Conservation (phyloP, 1,140 invertebrate genomes). For the Neotoxoptera formosana region DNA sequence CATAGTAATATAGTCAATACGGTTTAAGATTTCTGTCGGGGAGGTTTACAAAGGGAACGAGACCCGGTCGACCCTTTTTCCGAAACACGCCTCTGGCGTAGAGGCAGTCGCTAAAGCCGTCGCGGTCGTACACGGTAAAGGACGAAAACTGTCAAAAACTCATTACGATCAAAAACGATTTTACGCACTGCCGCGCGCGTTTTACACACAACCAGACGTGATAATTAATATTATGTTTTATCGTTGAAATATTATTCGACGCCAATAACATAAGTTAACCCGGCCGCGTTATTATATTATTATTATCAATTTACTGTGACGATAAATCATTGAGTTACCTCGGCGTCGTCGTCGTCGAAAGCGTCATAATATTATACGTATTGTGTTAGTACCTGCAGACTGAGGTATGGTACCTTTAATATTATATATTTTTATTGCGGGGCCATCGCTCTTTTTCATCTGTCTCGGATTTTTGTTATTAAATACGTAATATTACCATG, state of each 20-base stretch:
- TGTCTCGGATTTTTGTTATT: no score
- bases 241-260: not conserved
- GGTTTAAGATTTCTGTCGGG: not conserved
- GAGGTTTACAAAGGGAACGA: not conserved
- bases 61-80: not conserved
- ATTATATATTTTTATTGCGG: not conserved
- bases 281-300: not conserved
- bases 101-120: no score
- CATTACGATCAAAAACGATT: not conserved
- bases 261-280: not conserved
- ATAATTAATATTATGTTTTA: constrained; percentile 12
- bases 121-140: not conserved
- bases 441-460: no score
- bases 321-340: not conserved
- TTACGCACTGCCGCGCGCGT: not conserved
- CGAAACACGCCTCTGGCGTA: not conserved
- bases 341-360: no score
- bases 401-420: not conserved
- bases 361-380: not conserved
- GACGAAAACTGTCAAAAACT: not conserved
- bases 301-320: not conserved
- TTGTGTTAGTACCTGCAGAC: not conserved
- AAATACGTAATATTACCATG: not conserved
- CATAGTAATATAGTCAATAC: not conserved
- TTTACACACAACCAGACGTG: not conserved